These are phyloP conservation scores for Dolichomitus sp. DNA, from an alignment of 2,888 invertebrate genomes.

Conservation along the genomic window DNA sequence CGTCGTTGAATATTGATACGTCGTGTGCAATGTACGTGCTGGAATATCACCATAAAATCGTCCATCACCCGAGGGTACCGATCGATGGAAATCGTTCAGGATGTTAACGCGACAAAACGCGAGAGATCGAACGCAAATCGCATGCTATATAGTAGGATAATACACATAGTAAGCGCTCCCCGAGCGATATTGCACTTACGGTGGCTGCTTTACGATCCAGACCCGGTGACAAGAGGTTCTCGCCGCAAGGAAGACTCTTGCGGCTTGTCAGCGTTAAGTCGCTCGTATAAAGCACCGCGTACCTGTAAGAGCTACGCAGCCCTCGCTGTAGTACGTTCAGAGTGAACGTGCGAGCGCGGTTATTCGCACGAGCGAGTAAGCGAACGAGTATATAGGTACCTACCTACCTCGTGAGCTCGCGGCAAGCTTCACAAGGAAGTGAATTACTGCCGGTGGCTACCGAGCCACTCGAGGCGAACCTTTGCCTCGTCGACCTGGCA, in stretches of 20 bases:
- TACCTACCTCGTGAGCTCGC: constrained; percentile 48
- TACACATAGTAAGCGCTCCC: constrained; percentile 12
- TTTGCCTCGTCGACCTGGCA: constrained; percentile 30
- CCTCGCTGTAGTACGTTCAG: constrained; percentile 31
- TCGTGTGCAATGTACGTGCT: not conserved
- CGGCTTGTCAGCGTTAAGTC: constrained; percentile 67
- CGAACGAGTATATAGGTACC: constrained; percentile 10
- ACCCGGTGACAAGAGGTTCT: constrained; percentile 55
- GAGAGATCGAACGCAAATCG: constrained; percentile 31
- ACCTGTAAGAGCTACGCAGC: constrained; percentile 30
- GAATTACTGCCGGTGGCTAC: constrained; percentile 70
- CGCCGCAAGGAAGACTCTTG: constrained; percentile 41
- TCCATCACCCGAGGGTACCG: constrained; percentile 21
- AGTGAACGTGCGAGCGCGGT: constrained; percentile 66
- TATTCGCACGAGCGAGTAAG: constrained; percentile 66
- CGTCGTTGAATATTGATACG: no score
- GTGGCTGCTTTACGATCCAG: constrained; percentile 64
- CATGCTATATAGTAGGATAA: not conserved
- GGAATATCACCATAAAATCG: constrained; percentile 25
- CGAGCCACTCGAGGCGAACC: constrained; percentile 47
- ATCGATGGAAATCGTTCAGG: constrained; percentile 42
- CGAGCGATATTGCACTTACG: constrained; percentile 50
- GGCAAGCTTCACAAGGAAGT: constrained; percentile 72
- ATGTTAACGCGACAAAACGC: constrained; percentile 52
- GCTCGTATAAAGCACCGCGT: constrained; percentile 66